Evolutionary conservation across 1,140 invertebrate genomes (phyloP).

Genomic region (Apis mellifera): DNA sequence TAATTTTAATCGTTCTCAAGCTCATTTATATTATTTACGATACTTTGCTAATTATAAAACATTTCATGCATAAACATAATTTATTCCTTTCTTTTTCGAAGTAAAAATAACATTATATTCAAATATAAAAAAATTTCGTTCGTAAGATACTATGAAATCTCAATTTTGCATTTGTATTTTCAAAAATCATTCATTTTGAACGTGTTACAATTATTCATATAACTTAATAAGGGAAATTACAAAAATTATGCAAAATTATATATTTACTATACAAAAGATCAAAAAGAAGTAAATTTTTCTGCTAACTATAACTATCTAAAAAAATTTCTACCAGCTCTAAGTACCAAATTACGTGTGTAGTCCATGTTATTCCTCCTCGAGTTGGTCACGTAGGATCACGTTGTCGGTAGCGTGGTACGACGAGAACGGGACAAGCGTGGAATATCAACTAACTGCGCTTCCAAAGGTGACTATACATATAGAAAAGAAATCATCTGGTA

Average conservation of each 20-base stretch:
- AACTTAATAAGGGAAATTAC: too few relatives aligned
- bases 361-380: conserved; percentile 6
- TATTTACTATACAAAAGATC: not conserved
- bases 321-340: not conserved
- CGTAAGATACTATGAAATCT: too few relatives aligned
- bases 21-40: too few relatives aligned
- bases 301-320: too few relatives aligned
- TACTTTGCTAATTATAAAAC: not conserved
- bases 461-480: not conserved
- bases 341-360: conserved; percentile 24
- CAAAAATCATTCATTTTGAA: too few relatives aligned
- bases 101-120: not conserved
- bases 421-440: not conserved
- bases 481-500: conserved; percentile 24
- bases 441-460: conserved; percentile 42
- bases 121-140: not conserved
- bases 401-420: not conserved
- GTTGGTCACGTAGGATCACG: not conserved
- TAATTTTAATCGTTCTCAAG: not conserved
- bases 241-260: not conserved
- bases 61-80: not conserved
- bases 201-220: too few relatives aligned
- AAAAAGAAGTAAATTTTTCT: too few relatives aligned
- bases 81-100: not conserved
- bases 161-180: too few relatives aligned